Evolutionary conservation across 2,797 vertebrate species (phyloP), one percentile per base, ranked within the genome.

Genomic region (Dallia pectoralis): DNA sequence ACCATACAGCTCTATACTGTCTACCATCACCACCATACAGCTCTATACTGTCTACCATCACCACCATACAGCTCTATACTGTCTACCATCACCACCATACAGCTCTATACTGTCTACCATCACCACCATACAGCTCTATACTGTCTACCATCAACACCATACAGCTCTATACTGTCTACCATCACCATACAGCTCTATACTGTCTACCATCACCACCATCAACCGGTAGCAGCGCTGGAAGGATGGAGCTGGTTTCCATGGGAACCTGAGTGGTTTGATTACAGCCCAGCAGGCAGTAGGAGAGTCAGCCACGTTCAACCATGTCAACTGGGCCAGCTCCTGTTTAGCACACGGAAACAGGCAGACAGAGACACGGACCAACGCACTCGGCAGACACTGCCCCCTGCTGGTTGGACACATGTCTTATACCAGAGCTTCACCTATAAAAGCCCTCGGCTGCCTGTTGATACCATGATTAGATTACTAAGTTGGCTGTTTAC

Each of bases 161-260:
- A 80, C 83, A 74, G 66, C 75, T 66, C 80, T 73, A 74, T 82
- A 79, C 29, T 15, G 12, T 30, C 61, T 27, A 27, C 14, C 61
- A 63, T 30, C 61, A 76, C 73, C 84, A 81, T 79, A 80, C 83
- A 74, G 66, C 75, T 66, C 80, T 73, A 74, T 82, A 79, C 29
- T 15, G 12, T 30, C 61, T 27, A 27, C 14, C 61, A 63, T 30
- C 61, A 76, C 84, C 80, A 84, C 84, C 77, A 84, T 69, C 77
- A 64, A 62, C 71, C 40, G 71, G 68, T 65, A 71, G 68, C 67
- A 62, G 74, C 30, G 71, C 30, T 76, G 76, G 81, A 73, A 67
- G 59, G 79, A 84, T 78, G 73, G 79, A 70, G n/a, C 33, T 68
- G 73, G 81, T 86, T 84, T 80, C 77, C 86, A 88, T 85, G 81